Percentiles rank a stretch among this genome's conserved stretches.
phyloP scores from a whole-genome alignment of 2,113 vertebrate species.

The Erythrocercus mccallii region DNA sequence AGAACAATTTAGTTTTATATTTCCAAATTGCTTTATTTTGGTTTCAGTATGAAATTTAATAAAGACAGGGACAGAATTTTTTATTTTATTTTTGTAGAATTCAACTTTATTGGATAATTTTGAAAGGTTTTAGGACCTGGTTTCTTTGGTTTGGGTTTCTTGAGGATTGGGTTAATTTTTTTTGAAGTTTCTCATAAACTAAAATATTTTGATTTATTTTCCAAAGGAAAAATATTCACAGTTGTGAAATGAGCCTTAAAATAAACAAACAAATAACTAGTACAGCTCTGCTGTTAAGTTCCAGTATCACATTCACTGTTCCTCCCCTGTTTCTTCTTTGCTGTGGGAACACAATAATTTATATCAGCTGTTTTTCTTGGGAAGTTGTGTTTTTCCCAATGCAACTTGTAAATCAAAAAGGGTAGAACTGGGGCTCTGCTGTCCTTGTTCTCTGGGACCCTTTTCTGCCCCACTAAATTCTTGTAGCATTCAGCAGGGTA shows the following conservation, averaged over 20 bases:
- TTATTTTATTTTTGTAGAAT: background rate
- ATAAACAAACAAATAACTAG: slow-evolving; percentile 50
- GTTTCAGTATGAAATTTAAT: slow-evolving; percentile 40
- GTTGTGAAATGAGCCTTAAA: slow-evolving; percentile 53
- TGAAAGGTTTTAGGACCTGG: background rate
- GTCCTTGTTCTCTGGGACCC: background rate
- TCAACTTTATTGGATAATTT: slow-evolving; percentile 25
- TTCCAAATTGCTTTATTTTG: slow-evolving; percentile 25
- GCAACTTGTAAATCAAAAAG: background rate
- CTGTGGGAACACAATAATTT: slow-evolving; percentile 51
- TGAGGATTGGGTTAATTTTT: background rate
- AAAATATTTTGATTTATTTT: slow-evolving; percentile 55
- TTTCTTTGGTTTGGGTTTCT: background rate
- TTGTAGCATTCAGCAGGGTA: accelerated
- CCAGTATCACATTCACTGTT: slow-evolving; percentile 27
- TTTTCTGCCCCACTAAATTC: background rate
- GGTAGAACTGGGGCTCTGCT: background rate
- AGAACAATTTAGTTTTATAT: slow-evolving; percentile 7
- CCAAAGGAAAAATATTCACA: slow-evolving; percentile 17
- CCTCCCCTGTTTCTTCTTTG: slow-evolving; percentile 7
- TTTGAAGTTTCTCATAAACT: slow-evolving; percentile 37
- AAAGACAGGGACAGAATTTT: background rate
- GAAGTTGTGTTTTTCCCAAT: background rate
- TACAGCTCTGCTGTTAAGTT: background rate
- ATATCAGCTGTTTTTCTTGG: slow-evolving; percentile 31